Percentiles rank a stretch among this genome's conserved stretches.
phyloP scores from a whole-genome alignment of 2,113 vertebrate genomes.

The Ceuthmochares aereus region DNA sequence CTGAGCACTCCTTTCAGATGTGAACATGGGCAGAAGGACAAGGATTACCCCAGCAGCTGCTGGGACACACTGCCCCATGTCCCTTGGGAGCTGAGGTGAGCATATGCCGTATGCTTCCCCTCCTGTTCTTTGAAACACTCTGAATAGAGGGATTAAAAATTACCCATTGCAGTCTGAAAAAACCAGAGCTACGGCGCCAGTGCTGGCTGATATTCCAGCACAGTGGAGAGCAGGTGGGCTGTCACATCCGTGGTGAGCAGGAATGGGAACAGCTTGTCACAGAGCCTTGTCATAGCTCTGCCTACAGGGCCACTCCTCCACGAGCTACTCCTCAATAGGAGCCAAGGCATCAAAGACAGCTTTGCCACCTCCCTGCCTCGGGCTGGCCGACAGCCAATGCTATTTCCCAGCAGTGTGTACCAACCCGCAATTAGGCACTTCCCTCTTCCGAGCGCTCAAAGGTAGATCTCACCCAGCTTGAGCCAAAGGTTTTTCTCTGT shows the following conservation, averaged over 20 bases:
- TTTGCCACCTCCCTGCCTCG: neutral
- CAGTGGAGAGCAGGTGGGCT: neutral
- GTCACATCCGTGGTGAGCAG: neutral
- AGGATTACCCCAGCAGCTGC: constrained; percentile 11
- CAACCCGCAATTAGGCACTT: neutral
- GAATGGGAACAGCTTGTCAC: neutral
- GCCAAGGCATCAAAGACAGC: neutral
- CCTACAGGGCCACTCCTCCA: neutral
- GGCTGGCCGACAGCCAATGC: neutral
- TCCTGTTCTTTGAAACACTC: neutral
- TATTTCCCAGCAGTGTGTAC: neutral
- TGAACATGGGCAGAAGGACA: neutral
- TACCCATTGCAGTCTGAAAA: neutral
- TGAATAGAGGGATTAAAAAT: constrained; percentile 63
- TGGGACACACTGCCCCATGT: neutral
- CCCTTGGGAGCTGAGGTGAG: constrained; percentile 21
- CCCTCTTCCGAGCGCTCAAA: neutral
- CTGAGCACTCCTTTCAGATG: neutral
- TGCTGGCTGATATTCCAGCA: neutral
- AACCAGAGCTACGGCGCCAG: neutral
- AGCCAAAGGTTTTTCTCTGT: neutral
- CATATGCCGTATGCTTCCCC: constrained; percentile 9
- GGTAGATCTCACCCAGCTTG: neutral
- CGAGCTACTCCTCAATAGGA: neutral
- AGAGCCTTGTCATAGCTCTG: neutral